Percentiles rank a stretch among this genome's conserved stretches.
phyloP scores from a whole-genome alignment of 2,113 vertebrate genomes.

The Monarcha castaneiventris region DNA sequence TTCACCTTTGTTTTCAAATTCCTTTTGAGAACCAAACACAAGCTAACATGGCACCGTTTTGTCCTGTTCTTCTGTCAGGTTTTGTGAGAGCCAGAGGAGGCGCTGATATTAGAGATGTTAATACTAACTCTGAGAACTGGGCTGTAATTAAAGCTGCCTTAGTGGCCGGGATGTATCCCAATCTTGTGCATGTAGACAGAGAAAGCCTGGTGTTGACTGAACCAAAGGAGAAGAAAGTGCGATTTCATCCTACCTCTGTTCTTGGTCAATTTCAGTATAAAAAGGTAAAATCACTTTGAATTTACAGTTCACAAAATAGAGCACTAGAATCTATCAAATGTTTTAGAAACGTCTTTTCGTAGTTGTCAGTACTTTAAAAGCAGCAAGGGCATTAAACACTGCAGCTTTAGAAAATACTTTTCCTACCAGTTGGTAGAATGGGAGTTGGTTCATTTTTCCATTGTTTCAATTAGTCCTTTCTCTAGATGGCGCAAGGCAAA shows the following conservation, averaged over 20 bases:
- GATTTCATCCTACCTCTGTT: constrained; percentile 88
- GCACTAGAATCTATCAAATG: neutral
- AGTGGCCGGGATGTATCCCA: neutral
- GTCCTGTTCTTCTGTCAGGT: no score
- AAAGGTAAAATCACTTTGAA: constrained; percentile 77
- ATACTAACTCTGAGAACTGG: no score
- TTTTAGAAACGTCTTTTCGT: neutral
- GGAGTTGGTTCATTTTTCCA: neutral
- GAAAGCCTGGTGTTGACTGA: constrained; percentile 75
- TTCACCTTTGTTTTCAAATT: no score
- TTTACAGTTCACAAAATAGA: neutral
- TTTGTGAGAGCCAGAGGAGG: no score
- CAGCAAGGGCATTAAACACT: neutral
- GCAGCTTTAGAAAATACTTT: neutral
- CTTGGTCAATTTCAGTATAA: constrained; percentile 83
- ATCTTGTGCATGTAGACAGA: constrained; percentile 84
- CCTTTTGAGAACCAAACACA: no score
- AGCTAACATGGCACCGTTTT: no score
- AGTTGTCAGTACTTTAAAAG: neutral
- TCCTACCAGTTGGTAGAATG: neutral
- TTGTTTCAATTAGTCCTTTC: neutral
- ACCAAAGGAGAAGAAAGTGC: constrained; percentile 84
- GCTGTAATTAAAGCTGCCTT: no score
- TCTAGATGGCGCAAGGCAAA: neutral
- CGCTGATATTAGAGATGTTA: no score